These are phyloP conservation scores for Nothobranchius furzeri DNA, from an alignment of 2,113 vertebrate species.

Conservation along the genomic window DNA sequence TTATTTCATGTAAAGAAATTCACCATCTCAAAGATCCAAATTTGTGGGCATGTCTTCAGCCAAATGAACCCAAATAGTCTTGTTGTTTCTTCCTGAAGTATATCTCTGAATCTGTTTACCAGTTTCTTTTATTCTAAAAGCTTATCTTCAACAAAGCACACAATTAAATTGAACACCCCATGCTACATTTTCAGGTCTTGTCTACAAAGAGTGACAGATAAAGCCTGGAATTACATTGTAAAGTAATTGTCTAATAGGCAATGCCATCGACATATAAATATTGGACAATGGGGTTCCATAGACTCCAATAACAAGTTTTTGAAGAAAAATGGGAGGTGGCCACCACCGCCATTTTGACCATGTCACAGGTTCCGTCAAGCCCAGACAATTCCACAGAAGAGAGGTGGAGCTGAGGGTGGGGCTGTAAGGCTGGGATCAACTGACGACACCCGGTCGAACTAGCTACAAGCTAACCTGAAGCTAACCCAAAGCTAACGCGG, in stretches of 20 bases:
- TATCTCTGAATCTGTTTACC: constrained; percentile 11
- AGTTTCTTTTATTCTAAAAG: constrained; percentile 11
- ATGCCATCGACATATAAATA: background rate
- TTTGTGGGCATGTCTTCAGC: background rate
- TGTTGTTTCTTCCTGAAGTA: constrained; percentile 9
- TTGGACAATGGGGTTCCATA: no score
- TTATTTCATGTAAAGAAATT: background rate
- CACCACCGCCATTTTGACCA: no score
- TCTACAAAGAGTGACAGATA: background rate
- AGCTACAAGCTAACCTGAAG: no score
- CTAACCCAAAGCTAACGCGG: no score
- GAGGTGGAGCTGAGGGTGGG: no score
- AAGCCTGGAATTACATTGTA: constrained; percentile 2
- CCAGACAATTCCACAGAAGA: no score
- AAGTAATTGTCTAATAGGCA: constrained; percentile 3
- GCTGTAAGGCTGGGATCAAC: no score
- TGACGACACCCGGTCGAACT: no score
- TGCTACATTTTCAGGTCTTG: background rate
- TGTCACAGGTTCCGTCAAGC: no score
- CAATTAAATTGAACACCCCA: background rate
- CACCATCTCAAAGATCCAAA: background rate
- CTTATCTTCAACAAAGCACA: constrained; percentile 23
- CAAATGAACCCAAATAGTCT: background rate
- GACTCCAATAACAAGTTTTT: no score
- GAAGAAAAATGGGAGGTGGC: no score